Evolutionary conservation across 2,888 invertebrate species (phyloP).

Genomic region (Machimus atricapillus): DNA sequence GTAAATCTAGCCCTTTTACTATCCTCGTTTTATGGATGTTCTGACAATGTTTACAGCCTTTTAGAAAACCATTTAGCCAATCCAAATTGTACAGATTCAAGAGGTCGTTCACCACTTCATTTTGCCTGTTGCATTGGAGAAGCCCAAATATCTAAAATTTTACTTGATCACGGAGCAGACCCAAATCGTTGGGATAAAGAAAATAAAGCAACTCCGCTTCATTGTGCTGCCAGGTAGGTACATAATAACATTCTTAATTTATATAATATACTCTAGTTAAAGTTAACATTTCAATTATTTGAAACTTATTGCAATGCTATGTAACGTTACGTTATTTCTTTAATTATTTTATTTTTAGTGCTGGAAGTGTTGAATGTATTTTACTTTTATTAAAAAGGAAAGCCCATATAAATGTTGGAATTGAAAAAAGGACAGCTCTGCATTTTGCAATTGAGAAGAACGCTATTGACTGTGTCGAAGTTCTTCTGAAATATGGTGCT

Average conservation of each 20-base stretch:
- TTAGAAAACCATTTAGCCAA: slow-evolving; percentile 63
- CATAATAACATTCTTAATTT: too few species aligned
- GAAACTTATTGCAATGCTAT: not conserved
- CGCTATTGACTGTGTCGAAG: slow-evolving; percentile 75
- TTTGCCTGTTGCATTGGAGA: slow-evolving; percentile 80
- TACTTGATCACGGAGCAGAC: slow-evolving; percentile 73
- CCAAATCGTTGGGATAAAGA: slow-evolving; percentile 77
- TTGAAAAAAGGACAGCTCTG: slow-evolving; percentile 74
- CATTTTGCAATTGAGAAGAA: slow-evolving; percentile 85
- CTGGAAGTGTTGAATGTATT: slow-evolving; percentile 60
- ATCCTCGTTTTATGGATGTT: slow-evolving; percentile 55
- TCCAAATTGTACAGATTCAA: slow-evolving; percentile 71
- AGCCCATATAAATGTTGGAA: slow-evolving; percentile 81
- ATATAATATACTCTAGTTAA: not conserved
- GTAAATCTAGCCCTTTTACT: slow-evolving; percentile 58
- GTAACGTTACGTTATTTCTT: not conserved
- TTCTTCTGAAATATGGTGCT: slow-evolving; percentile 78
- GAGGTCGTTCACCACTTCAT: slow-evolving; percentile 77
- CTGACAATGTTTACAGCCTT: slow-evolving; percentile 54
- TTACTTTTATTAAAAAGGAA: slow-evolving; percentile 73
- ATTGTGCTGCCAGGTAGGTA: slow-evolving; percentile 75
- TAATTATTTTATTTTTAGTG: slow-evolving; percentile 49
- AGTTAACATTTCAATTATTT: not conserved
- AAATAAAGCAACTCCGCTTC: slow-evolving; percentile 75
- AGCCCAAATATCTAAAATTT: slow-evolving; percentile 72